Evolutionary conservation across 2,888 invertebrate genomes (phyloP).

Genomic region (Pinctada fucata): DNA sequence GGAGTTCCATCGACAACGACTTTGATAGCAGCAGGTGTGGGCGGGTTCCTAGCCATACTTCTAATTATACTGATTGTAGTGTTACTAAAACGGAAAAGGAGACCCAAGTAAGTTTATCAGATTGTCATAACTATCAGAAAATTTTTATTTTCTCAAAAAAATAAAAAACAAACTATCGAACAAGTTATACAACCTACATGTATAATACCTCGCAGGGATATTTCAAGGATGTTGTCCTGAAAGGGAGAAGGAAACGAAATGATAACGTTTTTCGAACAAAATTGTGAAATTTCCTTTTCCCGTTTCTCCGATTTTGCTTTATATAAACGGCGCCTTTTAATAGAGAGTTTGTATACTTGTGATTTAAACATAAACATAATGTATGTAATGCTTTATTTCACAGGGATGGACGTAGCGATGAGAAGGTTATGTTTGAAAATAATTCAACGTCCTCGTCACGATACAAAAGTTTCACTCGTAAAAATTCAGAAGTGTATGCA

Average conservation of each 20-base stretch:
- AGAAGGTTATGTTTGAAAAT: slow-evolving; percentile 18
- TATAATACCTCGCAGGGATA: too few relatives aligned
- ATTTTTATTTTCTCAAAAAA: background rate
- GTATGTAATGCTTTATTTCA: background rate
- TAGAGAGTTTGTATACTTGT: too few relatives aligned
- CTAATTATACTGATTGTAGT: slow-evolving; percentile 15
- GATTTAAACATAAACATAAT: too few relatives aligned
- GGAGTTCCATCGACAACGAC: background rate
- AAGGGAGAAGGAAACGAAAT: too few relatives aligned
- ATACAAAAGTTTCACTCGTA: slow-evolving; percentile 27
- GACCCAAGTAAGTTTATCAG: slow-evolving; percentile 1
- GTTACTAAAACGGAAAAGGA: slow-evolving; percentile 7
- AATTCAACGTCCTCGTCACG: slow-evolving; percentile 15
- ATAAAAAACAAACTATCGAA: background rate
- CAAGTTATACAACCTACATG: too few relatives aligned
- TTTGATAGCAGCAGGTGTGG: slow-evolving; percentile 17
- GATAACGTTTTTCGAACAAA: too few relatives aligned
- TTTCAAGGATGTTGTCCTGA: too few relatives aligned
- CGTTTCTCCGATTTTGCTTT: too few relatives aligned
- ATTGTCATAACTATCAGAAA: background rate
- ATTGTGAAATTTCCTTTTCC: too few relatives aligned
- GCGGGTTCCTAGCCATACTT: slow-evolving; percentile 10
- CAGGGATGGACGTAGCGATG: slow-evolving; percentile 4
- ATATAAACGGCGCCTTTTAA: too few relatives aligned
- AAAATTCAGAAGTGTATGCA: slow-evolving; percentile 34